phyloP scores from a whole-genome alignment of 2,113 vertebrate genomes.

The Lucifuga dentata region DNA sequence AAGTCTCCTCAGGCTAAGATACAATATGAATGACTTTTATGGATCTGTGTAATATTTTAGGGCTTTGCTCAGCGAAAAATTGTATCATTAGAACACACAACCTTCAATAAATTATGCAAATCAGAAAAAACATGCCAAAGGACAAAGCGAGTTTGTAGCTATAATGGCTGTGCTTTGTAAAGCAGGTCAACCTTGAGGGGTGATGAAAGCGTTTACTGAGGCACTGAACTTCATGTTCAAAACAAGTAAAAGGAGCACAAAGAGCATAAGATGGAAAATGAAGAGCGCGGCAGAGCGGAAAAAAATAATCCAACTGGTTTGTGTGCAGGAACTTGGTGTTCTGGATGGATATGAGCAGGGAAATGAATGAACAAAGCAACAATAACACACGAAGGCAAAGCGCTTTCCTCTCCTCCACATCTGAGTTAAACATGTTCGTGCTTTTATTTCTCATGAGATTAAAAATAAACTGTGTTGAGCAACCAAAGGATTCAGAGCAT shows the following conservation, averaged over 20 bases:
- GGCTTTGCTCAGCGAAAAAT: too few relatives aligned
- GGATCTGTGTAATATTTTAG: not conserved
- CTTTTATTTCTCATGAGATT: too few relatives aligned
- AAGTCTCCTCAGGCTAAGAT: too few relatives aligned
- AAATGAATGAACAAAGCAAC: too few relatives aligned
- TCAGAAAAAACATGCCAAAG: not conserved
- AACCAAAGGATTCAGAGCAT: too few relatives aligned
- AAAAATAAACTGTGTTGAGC: too few relatives aligned
- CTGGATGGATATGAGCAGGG: not conserved
- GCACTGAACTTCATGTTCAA: not conserved
- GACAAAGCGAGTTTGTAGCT: not conserved
- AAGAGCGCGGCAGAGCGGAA: not conserved
- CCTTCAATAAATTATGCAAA: not conserved
- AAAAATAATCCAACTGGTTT: not conserved
- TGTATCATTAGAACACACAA: too few relatives aligned
- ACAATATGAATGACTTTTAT: too few relatives aligned
- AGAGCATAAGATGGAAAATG: not conserved
- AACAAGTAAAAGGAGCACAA: not conserved
- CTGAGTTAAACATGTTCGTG: too few relatives aligned
- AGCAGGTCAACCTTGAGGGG: not conserved
- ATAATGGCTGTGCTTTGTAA: constrained; percentile 2
- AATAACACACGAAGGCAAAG: too few relatives aligned
- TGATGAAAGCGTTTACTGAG: not conserved
- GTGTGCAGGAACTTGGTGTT: not conserved
- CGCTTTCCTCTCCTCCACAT: too few relatives aligned